Conservation (phyloP, 2,113 vertebrate species). For the Eolophus roseicapilla region DNA sequence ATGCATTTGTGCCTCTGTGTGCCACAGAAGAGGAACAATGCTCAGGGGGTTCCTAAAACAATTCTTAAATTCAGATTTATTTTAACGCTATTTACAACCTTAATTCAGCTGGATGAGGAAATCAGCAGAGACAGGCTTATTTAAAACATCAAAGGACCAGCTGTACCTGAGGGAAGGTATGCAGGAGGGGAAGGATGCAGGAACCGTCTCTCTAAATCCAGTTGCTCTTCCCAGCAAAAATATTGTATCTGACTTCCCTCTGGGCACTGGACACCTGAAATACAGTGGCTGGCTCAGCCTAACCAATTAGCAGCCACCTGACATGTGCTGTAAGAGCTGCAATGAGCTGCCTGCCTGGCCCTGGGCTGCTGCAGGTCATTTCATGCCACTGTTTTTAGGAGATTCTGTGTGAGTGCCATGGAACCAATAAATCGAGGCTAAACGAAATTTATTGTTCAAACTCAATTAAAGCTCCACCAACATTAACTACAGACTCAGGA, state of each 20-base stretch:
- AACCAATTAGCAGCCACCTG: neutral
- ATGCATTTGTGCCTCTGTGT: neutral
- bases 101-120: neutral
- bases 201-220: neutral
- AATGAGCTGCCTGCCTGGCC: neutral
- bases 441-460: neutral
- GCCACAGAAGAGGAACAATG: neutral
- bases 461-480: neutral
- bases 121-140: neutral
- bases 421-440: neutral
- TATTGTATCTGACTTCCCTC: neutral
- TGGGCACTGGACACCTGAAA: neutral
- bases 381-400: accelerated
- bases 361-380: neutral
- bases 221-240: neutral
- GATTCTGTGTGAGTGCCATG: neutral
- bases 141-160: neutral
- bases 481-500: neutral
- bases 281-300: neutral
- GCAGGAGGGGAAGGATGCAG: neutral
- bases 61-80: neutral
- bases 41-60: neutral
- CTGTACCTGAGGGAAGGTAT: neutral
- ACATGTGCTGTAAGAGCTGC: neutral
- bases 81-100: neutral